Conservation (phyloP, 2,888 invertebrate species). For the Copidosoma aretas region DNA sequence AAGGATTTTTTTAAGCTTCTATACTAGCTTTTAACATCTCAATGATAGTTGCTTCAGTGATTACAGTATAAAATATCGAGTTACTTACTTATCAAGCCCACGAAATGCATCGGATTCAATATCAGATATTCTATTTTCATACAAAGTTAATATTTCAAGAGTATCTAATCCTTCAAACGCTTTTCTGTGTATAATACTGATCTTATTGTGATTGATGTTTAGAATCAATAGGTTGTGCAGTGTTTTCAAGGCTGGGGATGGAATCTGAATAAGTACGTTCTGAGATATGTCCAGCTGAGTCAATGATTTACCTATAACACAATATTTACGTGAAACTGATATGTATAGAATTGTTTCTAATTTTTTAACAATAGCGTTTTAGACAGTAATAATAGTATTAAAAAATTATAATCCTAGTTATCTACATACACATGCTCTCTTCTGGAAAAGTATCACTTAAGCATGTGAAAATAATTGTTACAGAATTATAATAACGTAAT, state of each 20-base stretch:
- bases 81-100: constrained; percentile 84
- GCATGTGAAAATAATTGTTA: no score
- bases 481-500: no score
- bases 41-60: no score
- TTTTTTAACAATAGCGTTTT: no score
- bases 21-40: no score
- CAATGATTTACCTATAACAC: constrained; percentile 86
- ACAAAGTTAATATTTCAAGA: constrained; percentile 83
- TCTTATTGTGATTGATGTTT: constrained; percentile 88
- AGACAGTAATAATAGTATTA: no score
- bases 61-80: constrained; percentile 11
- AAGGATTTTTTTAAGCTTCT: no score
- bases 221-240: constrained; percentile 84
- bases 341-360: no score
- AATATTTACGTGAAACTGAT: no score
- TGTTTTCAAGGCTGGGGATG: constrained; percentile 79
- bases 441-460: no score
- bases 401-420: no score
- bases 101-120: constrained; percentile 85
- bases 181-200: constrained; percentile 77
- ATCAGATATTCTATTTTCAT: constrained; percentile 82
- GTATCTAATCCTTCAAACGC: constrained; percentile 89
- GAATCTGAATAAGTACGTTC: constrained; percentile 81
- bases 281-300: constrained; percentile 89
- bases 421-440: no score